Conservation (phyloP, 2,797 vertebrate genomes). For the Phaenicophaeus curvirostris region DNA sequence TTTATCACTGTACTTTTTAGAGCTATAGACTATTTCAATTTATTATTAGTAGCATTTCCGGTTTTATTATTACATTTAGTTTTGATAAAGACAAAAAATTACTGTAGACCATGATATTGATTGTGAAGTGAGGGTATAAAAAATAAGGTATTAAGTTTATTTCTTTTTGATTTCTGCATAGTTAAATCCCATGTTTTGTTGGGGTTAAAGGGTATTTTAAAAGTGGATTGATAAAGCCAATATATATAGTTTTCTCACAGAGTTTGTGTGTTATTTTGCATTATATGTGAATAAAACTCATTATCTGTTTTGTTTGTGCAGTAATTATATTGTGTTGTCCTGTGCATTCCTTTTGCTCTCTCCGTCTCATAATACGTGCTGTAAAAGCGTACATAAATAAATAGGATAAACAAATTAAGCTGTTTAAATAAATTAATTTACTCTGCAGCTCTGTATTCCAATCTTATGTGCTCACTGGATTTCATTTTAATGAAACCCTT, state of each 20-base stretch:
- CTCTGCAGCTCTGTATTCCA: constrained; percentile 77
- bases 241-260: constrained; percentile 53
- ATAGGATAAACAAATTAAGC: constrained; percentile 83
- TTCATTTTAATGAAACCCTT: constrained; percentile 80
- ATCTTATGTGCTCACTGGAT: constrained; percentile 76
- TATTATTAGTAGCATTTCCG: constrained; percentile 59
- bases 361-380: constrained; percentile 69
- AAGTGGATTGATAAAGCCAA: constrained; percentile 72
- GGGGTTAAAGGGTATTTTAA: constrained; percentile 62
- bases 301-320: constrained; percentile 79
- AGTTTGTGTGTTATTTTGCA: constrained; percentile 45
- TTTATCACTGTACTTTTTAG: constrained; percentile 63
- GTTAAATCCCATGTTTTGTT: constrained; percentile 42
- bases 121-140: constrained; percentile 59
- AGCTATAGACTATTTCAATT: constrained; percentile 45
- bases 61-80: constrained; percentile 66
- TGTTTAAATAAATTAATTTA: constrained; percentile 83
- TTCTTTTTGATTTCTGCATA: constrained; percentile 52
- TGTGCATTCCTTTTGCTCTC: constrained; percentile 67
- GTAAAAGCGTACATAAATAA: constrained; percentile 76
- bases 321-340: constrained; percentile 75
- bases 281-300: constrained; percentile 72
- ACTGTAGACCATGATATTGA: constrained; percentile 58
- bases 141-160: constrained; percentile 66
- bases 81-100: constrained; percentile 68